A percentile compares a stretch with the other conserved stretches of the same genome.
Evolutionary conservation across 1,140 invertebrate genomes (phyloP).

Genomic region (Drosophila nikananu): DNA sequence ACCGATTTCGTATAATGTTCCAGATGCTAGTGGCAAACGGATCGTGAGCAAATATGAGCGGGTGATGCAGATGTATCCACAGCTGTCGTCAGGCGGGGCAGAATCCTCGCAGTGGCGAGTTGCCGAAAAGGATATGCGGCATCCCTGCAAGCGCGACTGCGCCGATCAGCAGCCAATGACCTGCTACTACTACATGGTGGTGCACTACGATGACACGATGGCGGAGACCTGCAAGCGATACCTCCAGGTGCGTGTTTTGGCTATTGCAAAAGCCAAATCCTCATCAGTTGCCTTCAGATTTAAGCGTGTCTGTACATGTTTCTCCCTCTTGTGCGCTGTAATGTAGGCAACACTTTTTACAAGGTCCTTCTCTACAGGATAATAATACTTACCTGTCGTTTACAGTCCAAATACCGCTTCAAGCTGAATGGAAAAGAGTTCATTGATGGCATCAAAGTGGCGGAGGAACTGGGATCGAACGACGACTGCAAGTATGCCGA

Average conservation of each 20-base stretch:
- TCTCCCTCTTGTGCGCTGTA: not conserved
- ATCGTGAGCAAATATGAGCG: constrained; percentile 73
- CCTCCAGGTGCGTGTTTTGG: constrained; percentile 26
- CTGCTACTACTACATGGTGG: constrained; percentile 83
- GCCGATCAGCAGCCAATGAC: constrained; percentile 69
- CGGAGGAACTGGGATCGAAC: constrained; percentile 23
- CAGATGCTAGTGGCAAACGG: constrained; percentile 68
- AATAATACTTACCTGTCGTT: not conserved
- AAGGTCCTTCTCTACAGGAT: not conserved
- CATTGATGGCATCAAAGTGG: constrained; percentile 55
- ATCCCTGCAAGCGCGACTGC: constrained; percentile 76
- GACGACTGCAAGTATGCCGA: constrained; percentile 88
- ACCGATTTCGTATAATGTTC: no score
- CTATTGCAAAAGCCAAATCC: not conserved
- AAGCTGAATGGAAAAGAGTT: constrained; percentile 62
- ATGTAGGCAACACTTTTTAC: not conserved
- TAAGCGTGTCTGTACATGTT: not conserved
- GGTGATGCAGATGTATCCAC: constrained; percentile 70
- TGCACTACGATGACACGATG: constrained; percentile 82
- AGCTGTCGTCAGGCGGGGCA: constrained; percentile 39
- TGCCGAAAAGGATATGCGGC: constrained; percentile 61
- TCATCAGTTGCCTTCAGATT: not conserved
- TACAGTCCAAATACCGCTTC: constrained; percentile 63
- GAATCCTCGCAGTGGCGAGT: constrained; percentile 70
- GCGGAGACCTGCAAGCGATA: constrained; percentile 69